These are phyloP conservation scores for Drosophila recens DNA, from an alignment of 2,888 invertebrate genomes.

Conservation along the genomic window DNA sequence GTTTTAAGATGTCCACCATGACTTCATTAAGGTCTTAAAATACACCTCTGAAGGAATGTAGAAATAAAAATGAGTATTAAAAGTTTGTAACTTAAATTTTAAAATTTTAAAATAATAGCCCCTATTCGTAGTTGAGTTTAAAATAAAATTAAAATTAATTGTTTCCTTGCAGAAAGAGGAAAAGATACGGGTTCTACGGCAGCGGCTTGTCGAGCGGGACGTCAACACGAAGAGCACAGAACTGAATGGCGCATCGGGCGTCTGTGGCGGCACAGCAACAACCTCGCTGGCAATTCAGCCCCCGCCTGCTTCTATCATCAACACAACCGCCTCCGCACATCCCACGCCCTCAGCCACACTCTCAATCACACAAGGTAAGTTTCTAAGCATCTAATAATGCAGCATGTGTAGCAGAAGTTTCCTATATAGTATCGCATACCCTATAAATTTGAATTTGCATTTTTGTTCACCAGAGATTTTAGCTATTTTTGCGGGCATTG, in stretches of 20 bases:
- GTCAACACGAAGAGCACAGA: conserved; percentile 86
- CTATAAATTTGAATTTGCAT: conserved; percentile 10
- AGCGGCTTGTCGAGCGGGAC: conserved; percentile 92
- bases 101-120: no score
- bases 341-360: conserved; percentile 88
- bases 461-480: conserved; percentile 73
- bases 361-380: conserved; percentile 89
- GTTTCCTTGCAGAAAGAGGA: conserved; percentile 92
- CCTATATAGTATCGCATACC: background rate
- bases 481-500: conserved; percentile 79
- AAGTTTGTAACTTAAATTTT: no score
- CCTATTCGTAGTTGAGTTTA: no score
- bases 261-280: conserved; percentile 53
- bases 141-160: background rate
- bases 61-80: no score
- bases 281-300: conserved; percentile 67
- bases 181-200: conserved; percentile 92
- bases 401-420: conserved; percentile 26
- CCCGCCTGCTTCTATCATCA: conserved; percentile 74
- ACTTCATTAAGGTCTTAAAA: no score
- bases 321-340: conserved; percentile 80
- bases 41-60: no score
- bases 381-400: background rate
- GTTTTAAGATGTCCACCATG: no score
- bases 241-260: conserved; percentile 76